Conservation (phyloP, 2,888 invertebrate species). For the Timema cristinae region DNA sequence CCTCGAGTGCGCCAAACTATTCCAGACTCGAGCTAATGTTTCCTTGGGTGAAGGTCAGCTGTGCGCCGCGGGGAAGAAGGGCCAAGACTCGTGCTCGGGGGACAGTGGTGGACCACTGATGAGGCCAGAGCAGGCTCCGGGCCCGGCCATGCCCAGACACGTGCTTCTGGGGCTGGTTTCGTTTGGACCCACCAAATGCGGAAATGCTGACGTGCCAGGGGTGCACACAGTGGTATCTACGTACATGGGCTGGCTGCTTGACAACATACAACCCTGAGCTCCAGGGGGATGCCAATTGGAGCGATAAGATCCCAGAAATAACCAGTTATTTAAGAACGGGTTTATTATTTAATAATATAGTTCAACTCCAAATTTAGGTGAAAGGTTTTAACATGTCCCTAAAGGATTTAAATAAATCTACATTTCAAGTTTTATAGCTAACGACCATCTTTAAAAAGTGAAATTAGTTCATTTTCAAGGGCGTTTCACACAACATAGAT, state of each 20-base stretch:
- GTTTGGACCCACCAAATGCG: conserved; percentile 56
- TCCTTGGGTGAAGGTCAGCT: conserved; percentile 29
- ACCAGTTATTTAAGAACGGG: no score
- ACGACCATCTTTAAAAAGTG: no score
- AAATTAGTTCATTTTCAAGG: no score
- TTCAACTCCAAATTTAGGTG: no score
- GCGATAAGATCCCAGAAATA: not conserved
- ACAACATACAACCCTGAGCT: conserved; percentile 21
- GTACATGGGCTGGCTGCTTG: conserved; percentile 63
- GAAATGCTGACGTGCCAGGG: conserved; percentile 59
- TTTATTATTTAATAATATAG: no score
- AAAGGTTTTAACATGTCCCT: no score
- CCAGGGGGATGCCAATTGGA: not conserved
- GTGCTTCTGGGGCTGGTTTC: conserved; percentile 60
- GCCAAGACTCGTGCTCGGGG: conserved; percentile 37
- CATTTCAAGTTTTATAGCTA: no score
- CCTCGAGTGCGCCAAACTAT: conserved; percentile 41
- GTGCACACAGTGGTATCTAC: conserved; percentile 63
- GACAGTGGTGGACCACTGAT: conserved; percentile 37
- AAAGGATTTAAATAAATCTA: no score
- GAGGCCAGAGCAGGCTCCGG: conserved; percentile 24
- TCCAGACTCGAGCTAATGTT: conserved; percentile 23
- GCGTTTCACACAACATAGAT: no score
- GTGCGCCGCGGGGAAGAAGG: conserved; percentile 51
- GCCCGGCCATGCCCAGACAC: conserved; percentile 40